Conservation (phyloP, 2,113 vertebrate species). For the Cyprinodon variegatus region DNA sequence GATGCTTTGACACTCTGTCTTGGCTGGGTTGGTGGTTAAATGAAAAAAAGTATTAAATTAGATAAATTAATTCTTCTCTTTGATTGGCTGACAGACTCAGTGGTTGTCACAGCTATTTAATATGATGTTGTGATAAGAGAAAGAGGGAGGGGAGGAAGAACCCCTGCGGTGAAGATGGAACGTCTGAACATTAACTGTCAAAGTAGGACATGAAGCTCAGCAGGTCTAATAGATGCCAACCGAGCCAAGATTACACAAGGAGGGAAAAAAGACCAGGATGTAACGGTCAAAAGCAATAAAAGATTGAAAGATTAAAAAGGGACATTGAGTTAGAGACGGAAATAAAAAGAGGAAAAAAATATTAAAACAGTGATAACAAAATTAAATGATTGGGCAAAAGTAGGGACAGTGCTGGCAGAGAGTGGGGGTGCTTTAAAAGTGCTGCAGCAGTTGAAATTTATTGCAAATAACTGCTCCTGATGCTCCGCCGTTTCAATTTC, state of each 20-base stretch:
- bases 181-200: slow-evolving; percentile 61
- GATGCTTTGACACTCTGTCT: slow-evolving; percentile 61
- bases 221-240: slow-evolving; percentile 49
- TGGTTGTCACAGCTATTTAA: slow-evolving; percentile 57
- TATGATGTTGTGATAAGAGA: slow-evolving; percentile 31
- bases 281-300: slow-evolving; percentile 16
- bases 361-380: slow-evolving; percentile 7
- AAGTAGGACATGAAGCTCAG: slow-evolving; percentile 42
- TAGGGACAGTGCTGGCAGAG: not conserved
- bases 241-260: slow-evolving; percentile 18
- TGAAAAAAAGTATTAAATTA: slow-evolving; percentile 77
- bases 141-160: slow-evolving; percentile 4
- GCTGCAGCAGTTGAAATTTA: slow-evolving; percentile 74
- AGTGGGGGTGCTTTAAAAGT: slow-evolving; percentile 42
- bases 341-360: not conserved
- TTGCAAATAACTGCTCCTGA: slow-evolving; percentile 81
- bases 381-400: slow-evolving; percentile 5
- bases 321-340: slow-evolving; percentile 11
- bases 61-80: slow-evolving; percentile 77
- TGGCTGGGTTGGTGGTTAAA: slow-evolving; percentile 44
- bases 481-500: slow-evolving; percentile 81
- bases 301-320: slow-evolving; percentile 13
- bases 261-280: slow-evolving; percentile 12
- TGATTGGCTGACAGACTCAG: slow-evolving; percentile 54
- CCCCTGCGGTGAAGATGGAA: slow-evolving; percentile 46